Conservation (phyloP, 2,797 vertebrate species). For the Sus cebifrons region DNA sequence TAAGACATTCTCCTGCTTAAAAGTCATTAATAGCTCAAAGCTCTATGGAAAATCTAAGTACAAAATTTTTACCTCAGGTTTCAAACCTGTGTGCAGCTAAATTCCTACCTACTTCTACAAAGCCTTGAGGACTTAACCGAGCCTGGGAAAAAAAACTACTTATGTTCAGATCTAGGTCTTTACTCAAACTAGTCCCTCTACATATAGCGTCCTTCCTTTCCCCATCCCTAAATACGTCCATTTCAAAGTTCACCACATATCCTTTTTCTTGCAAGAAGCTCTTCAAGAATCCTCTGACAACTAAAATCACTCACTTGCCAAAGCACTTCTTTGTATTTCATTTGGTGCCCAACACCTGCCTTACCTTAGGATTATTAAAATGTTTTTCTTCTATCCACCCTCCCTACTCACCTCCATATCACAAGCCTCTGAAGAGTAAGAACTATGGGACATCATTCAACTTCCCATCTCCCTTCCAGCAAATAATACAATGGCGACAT, state of each 20-base stretch:
- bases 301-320: neutral
- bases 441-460: neutral
- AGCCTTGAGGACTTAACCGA: neutral
- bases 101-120: conserved; percentile 33
- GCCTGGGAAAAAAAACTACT: conserved; percentile 29
- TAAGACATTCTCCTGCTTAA: conserved; percentile 7
- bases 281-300: neutral
- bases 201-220: neutral
- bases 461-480: neutral
- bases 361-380: neutral
- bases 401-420: neutral
- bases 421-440: neutral
- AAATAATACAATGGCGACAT: neutral
- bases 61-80: conserved; percentile 17
- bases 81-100: conserved; percentile 11
- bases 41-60: neutral
- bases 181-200: conserved; percentile 12
- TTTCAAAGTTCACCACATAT: conserved; percentile 19
- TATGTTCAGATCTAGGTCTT: neutral
- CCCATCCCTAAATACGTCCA: neutral
- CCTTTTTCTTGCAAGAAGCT: neutral
- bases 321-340: conserved; percentile 3
- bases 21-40: conserved; percentile 31
- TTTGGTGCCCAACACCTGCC: neutral
- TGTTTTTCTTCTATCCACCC: neutral